Evolutionary conservation across 2,113 vertebrate genomes (phyloP).

Genomic region (Panurus biarmicus): DNA sequence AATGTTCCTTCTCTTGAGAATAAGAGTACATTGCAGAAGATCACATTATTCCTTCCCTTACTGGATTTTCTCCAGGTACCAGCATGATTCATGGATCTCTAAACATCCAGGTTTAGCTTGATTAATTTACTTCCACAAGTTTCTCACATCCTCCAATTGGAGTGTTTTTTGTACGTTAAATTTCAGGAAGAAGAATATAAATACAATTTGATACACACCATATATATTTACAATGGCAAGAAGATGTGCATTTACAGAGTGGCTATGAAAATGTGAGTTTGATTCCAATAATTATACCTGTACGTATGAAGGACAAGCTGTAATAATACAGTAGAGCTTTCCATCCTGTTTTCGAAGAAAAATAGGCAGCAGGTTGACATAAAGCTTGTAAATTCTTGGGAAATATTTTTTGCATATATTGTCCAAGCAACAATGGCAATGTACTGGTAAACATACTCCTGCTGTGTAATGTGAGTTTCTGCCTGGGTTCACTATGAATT

Average conservation of each 20-base stretch:
- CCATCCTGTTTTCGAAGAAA: not conserved
- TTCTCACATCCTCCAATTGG: not conserved
- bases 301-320: not conserved
- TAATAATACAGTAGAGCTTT: slow-evolving; percentile 17
- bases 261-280: not conserved
- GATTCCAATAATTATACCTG: not conserved
- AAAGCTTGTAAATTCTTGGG: not conserved
- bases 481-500: not conserved
- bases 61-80: not conserved
- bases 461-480: not conserved
- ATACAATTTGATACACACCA: not conserved
- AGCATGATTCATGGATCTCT: not conserved
- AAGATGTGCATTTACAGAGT: not conserved
- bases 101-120: not conserved
- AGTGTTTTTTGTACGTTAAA: not conserved
- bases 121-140: not conserved
- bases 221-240: not conserved
- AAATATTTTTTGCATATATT: not conserved
- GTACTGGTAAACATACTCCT: not conserved
- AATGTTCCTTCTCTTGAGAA: not conserved
- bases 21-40: not conserved
- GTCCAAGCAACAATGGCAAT: not conserved
- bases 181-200: not conserved
- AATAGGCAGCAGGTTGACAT: not conserved
- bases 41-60: not conserved